Base-by-base conservation (phyloP, 2,797 vertebrate species). In the Sebastes iracundus region DNA sequence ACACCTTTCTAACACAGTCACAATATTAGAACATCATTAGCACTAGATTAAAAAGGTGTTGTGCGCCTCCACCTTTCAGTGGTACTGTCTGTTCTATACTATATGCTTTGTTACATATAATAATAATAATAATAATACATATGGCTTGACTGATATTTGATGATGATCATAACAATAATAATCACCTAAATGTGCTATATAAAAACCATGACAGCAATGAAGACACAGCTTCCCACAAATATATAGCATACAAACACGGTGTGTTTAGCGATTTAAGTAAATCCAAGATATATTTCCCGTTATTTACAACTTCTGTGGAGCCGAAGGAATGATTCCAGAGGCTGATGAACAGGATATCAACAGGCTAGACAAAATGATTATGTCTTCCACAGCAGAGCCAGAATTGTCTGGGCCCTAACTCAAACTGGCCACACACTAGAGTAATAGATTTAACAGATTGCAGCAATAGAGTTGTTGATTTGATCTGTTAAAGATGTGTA, bases 301-400 rank as follows among this genome's bases (percentile, higher is more conserved):
- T 53, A 52, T 28, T 55, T 13, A 38, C 20, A 49, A 70, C n/a
- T 25, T 60, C 11, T 63, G 18, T 64, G 16, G 16, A 23, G 30
- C 52, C 35, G 52, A 38, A 16, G 42, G 38, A 71, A 35, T 25
- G 20, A 23, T 52, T 72, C 71, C 12, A 68, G 60, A 53, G 22
- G 59, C 23, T 75, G 73, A 77, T 49, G 35, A 84, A 74, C 64
- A 13, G 52, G 25, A 66, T 52, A 49, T 65, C 71, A 62, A 64
- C 60, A 38, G 42, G 30, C n/a, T 56, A 23, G 56, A 63, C 8
- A 35, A 65, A 56, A 60, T 70, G 28, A 73, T 72, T 78, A 35
- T 49, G 71, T 64, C 27, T 58, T 11, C 18, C 4, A 5, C 46
- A 65, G 72, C 10, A 8, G 23, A 77, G 42, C 52, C 75, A 72